phyloP scores from a whole-genome alignment of 2,113 vertebrate genomes.

The Pavo muticus region DNA sequence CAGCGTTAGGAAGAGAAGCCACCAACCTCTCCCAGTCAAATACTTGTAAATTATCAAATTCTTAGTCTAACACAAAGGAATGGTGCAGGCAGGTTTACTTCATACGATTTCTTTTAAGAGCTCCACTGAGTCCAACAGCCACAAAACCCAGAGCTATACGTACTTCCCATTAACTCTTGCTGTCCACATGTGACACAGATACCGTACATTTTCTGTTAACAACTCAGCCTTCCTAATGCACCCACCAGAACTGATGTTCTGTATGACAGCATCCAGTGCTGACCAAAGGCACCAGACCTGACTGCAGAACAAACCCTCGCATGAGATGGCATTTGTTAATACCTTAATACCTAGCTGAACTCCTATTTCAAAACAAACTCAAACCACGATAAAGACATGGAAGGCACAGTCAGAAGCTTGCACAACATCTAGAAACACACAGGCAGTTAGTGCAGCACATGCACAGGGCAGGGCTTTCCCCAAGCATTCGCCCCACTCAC shows the following conservation, averaged over 20 bases:
- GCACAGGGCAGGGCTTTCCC: neutral
- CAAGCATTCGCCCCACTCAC: neutral
- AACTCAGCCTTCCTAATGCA: neutral
- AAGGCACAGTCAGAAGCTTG: neutral
- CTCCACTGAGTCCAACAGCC: neutral
- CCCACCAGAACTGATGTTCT: fast-evolving
- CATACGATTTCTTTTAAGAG: neutral
- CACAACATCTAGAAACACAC: fast-evolving
- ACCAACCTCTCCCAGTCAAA: neutral
- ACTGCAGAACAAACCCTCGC: neutral
- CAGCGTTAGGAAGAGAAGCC: neutral
- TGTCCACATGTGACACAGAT: fast-evolving
- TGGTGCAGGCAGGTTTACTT: neutral
- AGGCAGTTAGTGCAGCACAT: fast-evolving
- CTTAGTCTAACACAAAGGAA: neutral
- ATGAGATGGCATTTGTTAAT: fast-evolving
- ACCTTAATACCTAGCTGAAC: neutral
- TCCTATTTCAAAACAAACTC: neutral
- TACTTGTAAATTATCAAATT: neutral
- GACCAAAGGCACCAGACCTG: neutral
- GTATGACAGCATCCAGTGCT: neutral
- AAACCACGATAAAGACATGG: fast-evolving
- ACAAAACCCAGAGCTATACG: neutral
- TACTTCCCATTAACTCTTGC: fast-evolving
- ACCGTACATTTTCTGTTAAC: neutral